Conservation (phyloP, 2,113 vertebrate species). For the Rostratula benghalensis region DNA sequence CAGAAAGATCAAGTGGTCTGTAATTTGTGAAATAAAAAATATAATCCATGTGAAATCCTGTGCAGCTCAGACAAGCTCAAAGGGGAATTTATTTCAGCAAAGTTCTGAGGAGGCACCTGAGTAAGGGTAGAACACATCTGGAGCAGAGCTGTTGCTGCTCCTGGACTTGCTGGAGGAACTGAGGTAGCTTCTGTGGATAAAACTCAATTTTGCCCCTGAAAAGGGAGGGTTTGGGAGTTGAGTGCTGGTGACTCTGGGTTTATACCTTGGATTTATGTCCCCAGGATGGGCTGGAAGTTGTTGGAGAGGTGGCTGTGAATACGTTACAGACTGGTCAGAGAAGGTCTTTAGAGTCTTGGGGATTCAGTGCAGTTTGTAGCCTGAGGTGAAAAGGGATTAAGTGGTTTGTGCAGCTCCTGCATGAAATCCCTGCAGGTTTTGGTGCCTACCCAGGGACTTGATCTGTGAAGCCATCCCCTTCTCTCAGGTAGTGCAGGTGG, state of each 20-base stretch:
- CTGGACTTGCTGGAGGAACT: neutral
- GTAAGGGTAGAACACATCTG: neutral
- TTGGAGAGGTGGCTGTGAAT: neutral
- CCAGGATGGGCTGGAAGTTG: neutral
- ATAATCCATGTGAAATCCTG: neutral
- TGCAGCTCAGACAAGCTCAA: neutral
- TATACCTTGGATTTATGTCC: neutral
- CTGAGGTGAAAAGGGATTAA: neutral
- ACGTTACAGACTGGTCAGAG: neutral
- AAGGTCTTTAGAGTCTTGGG: neutral
- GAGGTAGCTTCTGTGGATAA: neutral
- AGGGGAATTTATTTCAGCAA: neutral
- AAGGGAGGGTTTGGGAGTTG: neutral
- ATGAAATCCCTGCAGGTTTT: neutral
- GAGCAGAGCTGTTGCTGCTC: neutral
- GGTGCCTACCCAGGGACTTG: neutral
- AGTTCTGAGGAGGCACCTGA: neutral
- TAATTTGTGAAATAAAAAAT: neutral
- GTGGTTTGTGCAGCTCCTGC: neutral
- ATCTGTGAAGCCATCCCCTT: neutral
- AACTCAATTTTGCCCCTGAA: accelerated
- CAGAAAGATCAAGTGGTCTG: neutral
- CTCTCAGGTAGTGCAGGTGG: neutral
- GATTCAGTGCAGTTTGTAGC: neutral
- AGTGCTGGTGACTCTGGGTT: neutral